Evolutionary conservation across 2,113 vertebrate species (phyloP).

Genomic region (Psilopogon haemacephalus): DNA sequence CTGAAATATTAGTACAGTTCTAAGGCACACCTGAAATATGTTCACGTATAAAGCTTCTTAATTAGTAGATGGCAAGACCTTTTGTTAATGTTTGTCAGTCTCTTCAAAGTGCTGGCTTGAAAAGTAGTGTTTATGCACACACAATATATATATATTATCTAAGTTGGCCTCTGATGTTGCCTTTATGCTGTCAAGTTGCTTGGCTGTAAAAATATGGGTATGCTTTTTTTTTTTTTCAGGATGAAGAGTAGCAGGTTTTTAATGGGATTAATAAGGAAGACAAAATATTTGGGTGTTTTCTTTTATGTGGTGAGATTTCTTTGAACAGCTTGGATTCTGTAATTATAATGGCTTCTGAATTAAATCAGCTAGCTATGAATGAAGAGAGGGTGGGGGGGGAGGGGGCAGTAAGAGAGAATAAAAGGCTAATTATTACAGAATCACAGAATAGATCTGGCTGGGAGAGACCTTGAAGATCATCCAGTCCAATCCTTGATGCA

Average conservation of each 20-base stretch:
- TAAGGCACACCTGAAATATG: neutral
- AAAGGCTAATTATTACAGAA: neutral
- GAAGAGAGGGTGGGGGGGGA: neutral
- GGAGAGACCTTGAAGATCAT: too few relatives aligned
- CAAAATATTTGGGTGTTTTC: neutral
- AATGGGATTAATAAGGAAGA: neutral
- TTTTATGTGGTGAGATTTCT: neutral
- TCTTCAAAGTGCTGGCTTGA: neutral
- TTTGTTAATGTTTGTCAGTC: neutral
- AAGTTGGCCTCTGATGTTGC: neutral
- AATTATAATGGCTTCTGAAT: neutral
- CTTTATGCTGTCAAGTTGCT: neutral
- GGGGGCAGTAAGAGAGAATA: too few relatives aligned
- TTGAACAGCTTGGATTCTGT: neutral
- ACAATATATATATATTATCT: neutral
- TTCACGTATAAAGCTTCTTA: neutral
- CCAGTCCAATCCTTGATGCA: too few relatives aligned
- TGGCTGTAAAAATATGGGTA: neutral
- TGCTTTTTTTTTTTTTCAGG: neutral
- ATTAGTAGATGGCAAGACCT: neutral
- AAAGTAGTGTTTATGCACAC: neutral
- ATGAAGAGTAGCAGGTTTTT: neutral
- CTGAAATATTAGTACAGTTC: neutral
- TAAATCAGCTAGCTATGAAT: neutral
- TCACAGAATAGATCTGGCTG: too few relatives aligned